Evolutionary conservation across 2,113 vertebrate species (phyloP), one percentile per base, ranked within the genome.

Genomic region (Platichthys flesus): DNA sequence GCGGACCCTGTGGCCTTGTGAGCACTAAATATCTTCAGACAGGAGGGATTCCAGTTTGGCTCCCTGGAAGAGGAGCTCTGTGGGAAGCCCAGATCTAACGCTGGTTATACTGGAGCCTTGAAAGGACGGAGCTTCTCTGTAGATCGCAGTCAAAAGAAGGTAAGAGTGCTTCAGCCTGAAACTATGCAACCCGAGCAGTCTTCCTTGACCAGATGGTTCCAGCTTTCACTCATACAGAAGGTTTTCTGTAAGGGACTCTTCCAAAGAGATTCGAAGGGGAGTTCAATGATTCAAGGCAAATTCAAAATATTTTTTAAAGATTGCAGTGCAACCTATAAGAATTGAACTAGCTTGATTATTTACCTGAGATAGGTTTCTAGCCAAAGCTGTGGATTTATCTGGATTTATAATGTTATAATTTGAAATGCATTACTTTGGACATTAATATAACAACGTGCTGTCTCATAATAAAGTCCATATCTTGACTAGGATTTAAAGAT

Each of bases 41-140:
- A 80, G 61, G 12, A 81, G 79, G 51, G 70, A 75, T 76, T 81
- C 70, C 49, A 70, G 24, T 74, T 79, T 88, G 73, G 54, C 67
- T 82, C 57, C 47, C 56, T 74, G 45, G 55, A 76, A 85, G 63
- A 80, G 49, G n/a, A 76, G 18, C 70, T 71, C 85, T 35, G 42
- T 75, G 60, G 73, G 67, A 83, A 21, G 42, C 73, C 61, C 24
- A 78, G 35, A 77, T 82, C 65, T 82, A 60, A 89, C 79, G 74
- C 7, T 18, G 21, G 70, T 67, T 76, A 28, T 70, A 73, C 24
- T 62, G 20, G 47, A 55, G 51, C 72, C 65, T 63, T 72, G 64
- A 79, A 79, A 76, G 51, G 55, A 63, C 12, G 3, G 23, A 26
- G 47, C 23, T 83, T 86, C 78, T 83, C 42, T 81, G 61, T 71